Conservation (phyloP, 2,113 vertebrate species). For the Stigmatopora argus region DNA sequence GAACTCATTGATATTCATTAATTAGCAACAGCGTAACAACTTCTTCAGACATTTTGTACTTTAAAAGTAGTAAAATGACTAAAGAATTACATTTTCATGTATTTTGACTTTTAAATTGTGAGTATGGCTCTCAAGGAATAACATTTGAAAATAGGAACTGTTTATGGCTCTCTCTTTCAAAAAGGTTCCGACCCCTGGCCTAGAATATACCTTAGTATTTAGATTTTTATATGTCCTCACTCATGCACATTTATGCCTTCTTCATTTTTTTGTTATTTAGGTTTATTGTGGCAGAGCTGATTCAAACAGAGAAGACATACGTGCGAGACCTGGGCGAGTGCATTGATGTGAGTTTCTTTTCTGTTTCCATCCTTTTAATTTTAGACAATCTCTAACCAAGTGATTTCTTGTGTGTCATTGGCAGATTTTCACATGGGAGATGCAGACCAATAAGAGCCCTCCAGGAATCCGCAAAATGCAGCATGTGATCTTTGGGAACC, state of each 20-base stretch:
- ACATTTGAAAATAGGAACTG: too few species aligned
- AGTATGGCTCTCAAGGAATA: too few species aligned
- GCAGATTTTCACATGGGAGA: conserved; percentile 97
- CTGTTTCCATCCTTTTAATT: background rate
- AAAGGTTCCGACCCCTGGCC: too few species aligned
- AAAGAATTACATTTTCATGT: too few species aligned
- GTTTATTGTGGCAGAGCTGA: conserved; percentile 98
- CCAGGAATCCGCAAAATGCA: conserved; percentile 95
- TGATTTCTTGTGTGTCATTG: background rate
- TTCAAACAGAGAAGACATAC: conserved; percentile 97
- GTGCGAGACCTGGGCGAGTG: conserved; percentile 95
- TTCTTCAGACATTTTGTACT: too few species aligned
- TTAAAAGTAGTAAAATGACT: too few species aligned
- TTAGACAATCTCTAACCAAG: conserved; percentile 2
- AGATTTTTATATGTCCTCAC: too few species aligned
- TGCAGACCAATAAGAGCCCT: conserved; percentile 93
- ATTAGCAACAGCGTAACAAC: too few species aligned
- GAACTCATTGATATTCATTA: too few species aligned
- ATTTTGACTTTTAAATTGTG: too few species aligned
- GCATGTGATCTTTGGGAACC: conserved; percentile 96
- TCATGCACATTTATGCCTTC: conserved; percentile 12
- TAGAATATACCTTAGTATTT: too few species aligned
- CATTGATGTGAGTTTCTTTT: conserved; percentile 85
- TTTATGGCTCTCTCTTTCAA: too few species aligned
- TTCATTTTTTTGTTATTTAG: conserved; percentile 59